Base-by-base conservation (phyloP, 2,113 vertebrate genomes). In the Calidris pugnax region DNA sequence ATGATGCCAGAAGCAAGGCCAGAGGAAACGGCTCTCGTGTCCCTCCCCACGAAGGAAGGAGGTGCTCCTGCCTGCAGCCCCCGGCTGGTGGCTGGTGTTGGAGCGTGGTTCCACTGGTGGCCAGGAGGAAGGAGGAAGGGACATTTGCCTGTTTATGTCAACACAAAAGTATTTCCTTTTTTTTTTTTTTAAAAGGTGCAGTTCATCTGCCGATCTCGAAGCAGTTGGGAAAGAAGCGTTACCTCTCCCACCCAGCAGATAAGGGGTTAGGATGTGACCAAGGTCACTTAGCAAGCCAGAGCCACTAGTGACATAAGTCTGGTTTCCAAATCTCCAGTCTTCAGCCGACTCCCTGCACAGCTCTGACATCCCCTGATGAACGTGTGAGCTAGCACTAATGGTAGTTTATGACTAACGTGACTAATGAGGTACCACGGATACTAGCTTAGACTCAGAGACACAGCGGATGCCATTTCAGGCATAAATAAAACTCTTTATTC, bases 1-100 rank as follows among this genome's bases (percentile, higher is more conserved):
- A 1, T 11, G 69, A 57, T 30, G 59, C 30, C 48, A 57, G 85
- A 62, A 66, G 51, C 0, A 2, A 51, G 47, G 64, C 47, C 35
- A 3, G 59, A 85, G 53, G 64, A 77, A 56, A 77, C 19, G 26
- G 53, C 16, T 62, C 53, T 4, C 35, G 18, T 32, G 53, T 23
- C 35, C 18, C 23, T 39, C 50, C 39, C 33, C 1, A 3, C n/a
- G 78, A 60, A 50, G 57, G 47, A 84, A 51, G 37, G 51, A 60
- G 37, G 22, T 62, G 56, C 63, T 75, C 23, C 56, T 56, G 50
- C 50, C 43, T 56, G 63, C 50, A 64, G 62, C 10, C 21, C n/a
- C 10, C 3, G 0, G 45, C 66, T 3, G 1, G 30, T 0, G 3
- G 62, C 84, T 71, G 57, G 22, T 18, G 32, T 55, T 2, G 6